Evolutionary conservation across 2,113 vertebrate species (phyloP).

Genomic region (Bubo blakistoni): DNA sequence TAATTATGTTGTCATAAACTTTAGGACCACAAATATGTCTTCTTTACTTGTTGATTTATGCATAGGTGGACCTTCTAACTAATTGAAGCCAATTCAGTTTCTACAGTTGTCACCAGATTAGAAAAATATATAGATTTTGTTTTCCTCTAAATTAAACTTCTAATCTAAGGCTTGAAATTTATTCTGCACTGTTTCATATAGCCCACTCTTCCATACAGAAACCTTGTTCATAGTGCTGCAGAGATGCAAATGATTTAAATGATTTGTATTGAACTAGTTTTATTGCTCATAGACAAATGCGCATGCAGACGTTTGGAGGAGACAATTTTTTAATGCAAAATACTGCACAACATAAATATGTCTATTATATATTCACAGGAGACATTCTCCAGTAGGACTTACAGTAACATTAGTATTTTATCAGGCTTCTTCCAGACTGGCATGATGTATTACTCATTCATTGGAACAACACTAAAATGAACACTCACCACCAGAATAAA

Average conservation of each 20-base stretch:
- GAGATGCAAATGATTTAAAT: constrained; percentile 2
- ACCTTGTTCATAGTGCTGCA: not conserved
- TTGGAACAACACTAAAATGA: not conserved
- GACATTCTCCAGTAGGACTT: not conserved
- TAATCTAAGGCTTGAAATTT: not conserved
- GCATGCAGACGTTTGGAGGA: not conserved
- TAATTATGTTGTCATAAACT: not conserved
- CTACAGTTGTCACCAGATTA: not conserved
- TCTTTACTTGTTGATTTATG: not conserved
- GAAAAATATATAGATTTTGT: not conserved
- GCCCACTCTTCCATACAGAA: not conserved
- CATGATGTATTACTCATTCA: not conserved
- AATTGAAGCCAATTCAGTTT: not conserved
- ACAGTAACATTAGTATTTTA: not conserved
- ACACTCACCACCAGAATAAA: not conserved
- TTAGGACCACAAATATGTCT: not conserved
- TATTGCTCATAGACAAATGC: not conserved
- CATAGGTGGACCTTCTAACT: not conserved
- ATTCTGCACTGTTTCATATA: not conserved
- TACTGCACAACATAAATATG: not conserved
- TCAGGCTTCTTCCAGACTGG: not conserved
- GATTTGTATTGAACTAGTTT: not conserved
- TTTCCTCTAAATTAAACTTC: not conserved
- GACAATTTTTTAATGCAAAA: not conserved
- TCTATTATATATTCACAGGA: not conserved